These are phyloP conservation scores for Hypothenemus hampei DNA, from an alignment of 1,140 invertebrate species.

Conservation along the genomic window DNA sequence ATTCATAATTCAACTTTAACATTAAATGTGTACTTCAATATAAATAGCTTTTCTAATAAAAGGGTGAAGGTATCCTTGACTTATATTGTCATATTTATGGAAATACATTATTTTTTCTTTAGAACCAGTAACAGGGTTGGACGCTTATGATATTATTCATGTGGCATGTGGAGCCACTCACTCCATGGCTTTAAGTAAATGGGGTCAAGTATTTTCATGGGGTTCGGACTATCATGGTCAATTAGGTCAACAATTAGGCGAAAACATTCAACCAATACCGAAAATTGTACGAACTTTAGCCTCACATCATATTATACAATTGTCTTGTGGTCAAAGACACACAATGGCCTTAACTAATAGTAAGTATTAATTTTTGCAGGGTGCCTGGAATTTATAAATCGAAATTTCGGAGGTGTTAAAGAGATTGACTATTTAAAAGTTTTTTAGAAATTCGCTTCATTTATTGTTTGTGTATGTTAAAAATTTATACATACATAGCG, in stretches of 20 bases:
- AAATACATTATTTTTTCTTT: no score
- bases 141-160: conserved; percentile 64
- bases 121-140: conserved; percentile 67
- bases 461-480: no score
- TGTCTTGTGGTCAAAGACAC: conserved; percentile 80
- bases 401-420: no score
- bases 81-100: no score
- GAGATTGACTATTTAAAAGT: no score
- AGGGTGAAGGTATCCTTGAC: no score
- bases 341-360: conserved; percentile 79
- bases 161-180: conserved; percentile 74
- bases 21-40: no score
- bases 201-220: conserved; percentile 87
- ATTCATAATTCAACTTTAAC: no score
- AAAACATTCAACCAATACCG: conserved; percentile 52
- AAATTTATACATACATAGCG: no score
- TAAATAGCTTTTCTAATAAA: no score
- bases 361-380: conserved; percentile 53
- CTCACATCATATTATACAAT: conserved; percentile 73
- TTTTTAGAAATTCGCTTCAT: no score
- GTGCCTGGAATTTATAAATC: no score
- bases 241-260: conserved; percentile 58
- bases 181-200: conserved; percentile 78
- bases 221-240: conserved; percentile 80
- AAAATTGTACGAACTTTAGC: conserved; percentile 69